These are phyloP conservation scores for Ramphastos sulfuratus DNA, from an alignment of 2,113 vertebrate species.

Conservation along the genomic window DNA sequence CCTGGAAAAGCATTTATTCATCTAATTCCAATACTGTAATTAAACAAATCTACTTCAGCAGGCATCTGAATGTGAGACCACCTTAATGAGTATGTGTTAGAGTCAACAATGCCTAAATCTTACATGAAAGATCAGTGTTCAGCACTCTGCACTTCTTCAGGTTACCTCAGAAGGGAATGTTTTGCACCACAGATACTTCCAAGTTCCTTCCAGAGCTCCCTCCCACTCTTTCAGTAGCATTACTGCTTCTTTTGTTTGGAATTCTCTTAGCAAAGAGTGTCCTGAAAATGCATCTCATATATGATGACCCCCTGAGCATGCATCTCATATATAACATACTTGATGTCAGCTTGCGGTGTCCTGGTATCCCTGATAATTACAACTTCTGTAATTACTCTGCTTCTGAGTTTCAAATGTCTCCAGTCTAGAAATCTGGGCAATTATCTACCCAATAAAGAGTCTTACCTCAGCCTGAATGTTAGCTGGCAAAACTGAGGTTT, in stretches of 20 bases:
- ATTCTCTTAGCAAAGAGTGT: background rate
- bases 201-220: background rate
- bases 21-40: background rate
- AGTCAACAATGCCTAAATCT: background rate
- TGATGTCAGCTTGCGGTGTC: background rate
- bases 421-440: background rate
- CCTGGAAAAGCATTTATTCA: background rate
- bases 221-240: background rate
- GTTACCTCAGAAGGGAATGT: background rate
- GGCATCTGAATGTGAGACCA: background rate
- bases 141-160: background rate
- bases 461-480: constrained; percentile 91
- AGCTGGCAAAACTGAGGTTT: constrained; percentile 84
- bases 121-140: background rate
- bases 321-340: background rate
- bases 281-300: background rate
- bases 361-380: background rate
- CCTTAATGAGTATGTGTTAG: background rate
- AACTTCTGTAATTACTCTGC: background rate
- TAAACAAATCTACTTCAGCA: background rate
- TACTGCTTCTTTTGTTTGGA: background rate
- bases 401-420: background rate
- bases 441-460: background rate
- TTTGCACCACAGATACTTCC: background rate
- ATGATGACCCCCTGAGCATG: background rate